Conservation (phyloP, 1,140 invertebrate species). For the Colletes gigas region DNA sequence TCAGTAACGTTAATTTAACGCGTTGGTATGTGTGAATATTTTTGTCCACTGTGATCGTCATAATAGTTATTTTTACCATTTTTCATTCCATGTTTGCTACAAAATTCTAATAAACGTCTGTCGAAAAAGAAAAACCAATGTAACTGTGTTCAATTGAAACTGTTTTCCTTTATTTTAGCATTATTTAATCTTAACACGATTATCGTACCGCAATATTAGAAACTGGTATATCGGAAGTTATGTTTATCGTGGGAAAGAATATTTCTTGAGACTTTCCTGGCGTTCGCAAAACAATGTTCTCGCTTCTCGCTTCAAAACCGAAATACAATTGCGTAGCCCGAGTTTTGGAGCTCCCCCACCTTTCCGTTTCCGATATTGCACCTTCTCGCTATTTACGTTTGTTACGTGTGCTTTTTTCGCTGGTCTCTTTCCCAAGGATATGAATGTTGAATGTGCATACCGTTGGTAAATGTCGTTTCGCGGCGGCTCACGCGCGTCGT, state of each 20-base stretch:
- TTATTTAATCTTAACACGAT: background rate
- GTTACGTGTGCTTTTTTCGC: background rate
- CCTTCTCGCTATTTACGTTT: background rate
- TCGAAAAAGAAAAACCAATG: background rate
- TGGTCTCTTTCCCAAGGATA: background rate
- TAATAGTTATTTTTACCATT: background rate
- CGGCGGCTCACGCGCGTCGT: background rate
- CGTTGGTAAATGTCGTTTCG: slow-evolving; percentile 26
- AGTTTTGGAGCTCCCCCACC: slow-evolving; percentile 12
- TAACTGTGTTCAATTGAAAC: background rate
- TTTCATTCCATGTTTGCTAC: background rate
- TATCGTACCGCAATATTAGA: no score
- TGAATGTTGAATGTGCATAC: slow-evolving; percentile 9
- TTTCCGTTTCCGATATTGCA: background rate
- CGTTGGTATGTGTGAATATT: slow-evolving; percentile 6
- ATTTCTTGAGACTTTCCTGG: slow-evolving; percentile 23
- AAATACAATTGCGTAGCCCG: background rate
- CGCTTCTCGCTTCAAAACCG: slow-evolving; percentile 11
- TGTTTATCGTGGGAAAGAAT: slow-evolving; percentile 22
- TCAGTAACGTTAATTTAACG: slow-evolving; percentile 53
- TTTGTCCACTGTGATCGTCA: slow-evolving; percentile 3
- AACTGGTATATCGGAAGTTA: background rate
- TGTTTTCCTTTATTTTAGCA: slow-evolving; percentile 1
- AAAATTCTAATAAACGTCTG: slow-evolving; percentile 17
- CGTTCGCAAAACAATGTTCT: no score